Conservation (phyloP, 2,797 vertebrate genomes). For the Psittacula echo region DNA sequence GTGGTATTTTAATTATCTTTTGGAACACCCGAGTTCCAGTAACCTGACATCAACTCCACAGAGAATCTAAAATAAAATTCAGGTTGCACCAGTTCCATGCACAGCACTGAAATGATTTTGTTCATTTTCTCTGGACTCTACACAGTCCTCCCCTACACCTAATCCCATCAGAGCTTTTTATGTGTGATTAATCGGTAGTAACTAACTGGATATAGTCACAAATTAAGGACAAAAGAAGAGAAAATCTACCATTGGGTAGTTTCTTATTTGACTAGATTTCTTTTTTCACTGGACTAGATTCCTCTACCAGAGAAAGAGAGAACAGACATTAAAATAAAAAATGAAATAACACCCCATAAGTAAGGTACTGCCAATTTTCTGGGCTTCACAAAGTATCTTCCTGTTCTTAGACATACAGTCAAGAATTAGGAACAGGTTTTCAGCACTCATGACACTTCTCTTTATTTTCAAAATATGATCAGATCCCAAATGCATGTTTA, state of each 20-base stretch:
- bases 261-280: background rate
- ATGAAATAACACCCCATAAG: background rate
- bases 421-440: slow-evolving; percentile 21
- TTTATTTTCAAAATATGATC: background rate
- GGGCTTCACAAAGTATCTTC: background rate
- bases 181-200: slow-evolving; percentile 56
- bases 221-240: background rate
- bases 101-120: background rate
- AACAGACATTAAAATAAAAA: background rate
- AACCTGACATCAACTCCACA: background rate
- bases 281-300: background rate
- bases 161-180: slow-evolving; percentile 45
- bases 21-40: background rate
- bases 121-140: background rate
- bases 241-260: background rate
- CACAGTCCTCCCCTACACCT: background rate
- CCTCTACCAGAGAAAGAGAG: background rate
- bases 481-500: background rate
- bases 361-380: background rate
- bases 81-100: background rate
- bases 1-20: slow-evolving; percentile 6
- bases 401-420: slow-evolving; percentile 5
- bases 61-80: slow-evolving; percentile 17
- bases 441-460: background rate
- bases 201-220: slow-evolving; percentile 11